A percentile compares a stretch with the other conserved stretches of the same genome.
Evolutionary conservation across 2,888 invertebrate genomes (phyloP).

Genomic region (Cinara cedri): DNA sequence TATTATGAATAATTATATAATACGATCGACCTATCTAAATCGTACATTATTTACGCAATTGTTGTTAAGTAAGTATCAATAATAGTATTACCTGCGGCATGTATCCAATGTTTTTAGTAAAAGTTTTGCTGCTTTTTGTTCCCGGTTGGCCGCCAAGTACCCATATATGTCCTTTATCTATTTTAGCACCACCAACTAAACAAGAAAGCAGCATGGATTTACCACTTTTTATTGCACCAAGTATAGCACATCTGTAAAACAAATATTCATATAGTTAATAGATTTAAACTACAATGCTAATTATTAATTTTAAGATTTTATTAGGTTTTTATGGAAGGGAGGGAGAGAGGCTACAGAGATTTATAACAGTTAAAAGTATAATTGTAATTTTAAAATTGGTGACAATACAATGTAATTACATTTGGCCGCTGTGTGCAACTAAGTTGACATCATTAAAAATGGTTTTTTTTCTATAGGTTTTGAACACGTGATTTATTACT

Average conservation of each 20-base stretch:
- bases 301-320: too few relatives aligned
- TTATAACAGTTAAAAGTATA: too few relatives aligned
- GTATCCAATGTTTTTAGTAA: constrained; percentile 28
- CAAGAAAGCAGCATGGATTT: constrained; percentile 50
- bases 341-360: too few relatives aligned
- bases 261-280: too few relatives aligned
- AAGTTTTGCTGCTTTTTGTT: constrained; percentile 36
- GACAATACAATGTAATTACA: constrained; percentile 1
- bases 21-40: too few relatives aligned
- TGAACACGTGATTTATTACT: constrained; percentile 28
- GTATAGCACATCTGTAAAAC: constrained; percentile 32
- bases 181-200: constrained; percentile 27
- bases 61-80: background rate
- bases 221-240: constrained; percentile 31
- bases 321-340: too few relatives aligned
- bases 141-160: constrained; percentile 41
- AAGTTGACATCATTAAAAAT: constrained; percentile 35
- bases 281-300: too few relatives aligned
- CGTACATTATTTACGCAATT: too few relatives aligned
- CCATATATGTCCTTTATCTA: constrained; percentile 49
- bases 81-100: constrained; percentile 43
- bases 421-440: constrained; percentile 19
- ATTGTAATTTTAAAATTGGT: background rate
- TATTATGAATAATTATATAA: too few relatives aligned
- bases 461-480: background rate